These are phyloP conservation scores for Scaptomyza caliginosa DNA, from an alignment of 2,888 invertebrate species.

Conservation along the genomic window DNA sequence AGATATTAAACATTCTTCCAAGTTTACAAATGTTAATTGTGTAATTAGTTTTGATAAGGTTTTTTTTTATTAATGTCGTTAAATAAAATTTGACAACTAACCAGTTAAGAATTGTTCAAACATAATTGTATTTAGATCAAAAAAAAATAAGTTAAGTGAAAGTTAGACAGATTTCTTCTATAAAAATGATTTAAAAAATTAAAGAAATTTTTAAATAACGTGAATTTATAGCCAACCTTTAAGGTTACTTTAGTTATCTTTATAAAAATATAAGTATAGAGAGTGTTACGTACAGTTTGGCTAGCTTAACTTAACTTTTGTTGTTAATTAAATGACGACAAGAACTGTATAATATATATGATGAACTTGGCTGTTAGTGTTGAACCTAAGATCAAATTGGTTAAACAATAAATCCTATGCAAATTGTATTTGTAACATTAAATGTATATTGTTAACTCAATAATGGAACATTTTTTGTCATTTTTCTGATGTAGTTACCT, in stretches of 20 bases:
- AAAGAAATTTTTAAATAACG: not conserved
- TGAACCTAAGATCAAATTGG: constrained; percentile 12
- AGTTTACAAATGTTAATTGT: not conserved
- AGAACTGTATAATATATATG: constrained; percentile 3
- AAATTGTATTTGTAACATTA: constrained; percentile 33
- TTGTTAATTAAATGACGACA: constrained; percentile 10
- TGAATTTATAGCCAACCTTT: constrained; percentile 5
- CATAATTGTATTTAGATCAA: constrained; percentile 1
- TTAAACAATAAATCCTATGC: constrained; percentile 13
- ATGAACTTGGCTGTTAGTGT: constrained; percentile 38
- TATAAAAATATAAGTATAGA: constrained; percentile 15
- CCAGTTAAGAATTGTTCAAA: not conserved
- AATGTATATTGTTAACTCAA: constrained; percentile 26
- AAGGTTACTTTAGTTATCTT: constrained; percentile 13
- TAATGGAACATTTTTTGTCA: constrained; percentile 24
- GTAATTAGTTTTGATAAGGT: not conserved
- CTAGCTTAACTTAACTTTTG: constrained; percentile 10
- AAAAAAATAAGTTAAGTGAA: not conserved
- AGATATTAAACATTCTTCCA: not conserved
- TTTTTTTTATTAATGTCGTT: not conserved
- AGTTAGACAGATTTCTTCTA: constrained; percentile 9
- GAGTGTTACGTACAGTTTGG: constrained; percentile 20
- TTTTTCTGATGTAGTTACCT: constrained; percentile 35
- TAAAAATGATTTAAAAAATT: not conserved
- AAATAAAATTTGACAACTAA: not conserved